These are phyloP conservation scores for Standfussiana lucernea DNA, from an alignment of 2,888 invertebrate genomes.

Conservation along the genomic window DNA sequence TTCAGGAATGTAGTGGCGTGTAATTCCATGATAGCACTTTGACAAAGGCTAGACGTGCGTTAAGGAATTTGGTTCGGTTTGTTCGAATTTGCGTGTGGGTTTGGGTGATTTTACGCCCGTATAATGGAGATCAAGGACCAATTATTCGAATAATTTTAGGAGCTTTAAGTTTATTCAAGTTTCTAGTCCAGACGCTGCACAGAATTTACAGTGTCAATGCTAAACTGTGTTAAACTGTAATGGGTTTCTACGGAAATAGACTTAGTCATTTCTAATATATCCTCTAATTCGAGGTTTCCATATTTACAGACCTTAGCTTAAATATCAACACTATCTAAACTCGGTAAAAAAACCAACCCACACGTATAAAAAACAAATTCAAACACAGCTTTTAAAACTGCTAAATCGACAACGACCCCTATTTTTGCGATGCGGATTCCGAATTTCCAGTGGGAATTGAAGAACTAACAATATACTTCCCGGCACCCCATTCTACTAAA, in stretches of 20 bases:
- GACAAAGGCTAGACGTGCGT: conserved; percentile 22
- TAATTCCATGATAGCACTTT: conserved; percentile 46
- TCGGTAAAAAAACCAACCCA: background rate
- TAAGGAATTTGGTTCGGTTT: conserved; percentile 22
- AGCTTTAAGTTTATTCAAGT: background rate
- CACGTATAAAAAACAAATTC: conserved; percentile 29
- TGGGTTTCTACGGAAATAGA: background rate
- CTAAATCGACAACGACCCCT: conserved; percentile 59
- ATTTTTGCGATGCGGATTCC: conserved; percentile 53
- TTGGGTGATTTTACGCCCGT: background rate
- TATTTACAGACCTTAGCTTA: background rate
- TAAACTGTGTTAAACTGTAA: background rate
- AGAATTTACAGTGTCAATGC: background rate
- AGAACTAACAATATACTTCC: conserved; percentile 62
- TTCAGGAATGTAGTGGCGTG: conserved; percentile 38
- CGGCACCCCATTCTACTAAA: conserved; percentile 56
- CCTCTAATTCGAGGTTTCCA: background rate
- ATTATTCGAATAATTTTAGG: background rate
- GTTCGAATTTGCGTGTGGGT: conserved; percentile 2
- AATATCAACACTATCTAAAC: background rate
- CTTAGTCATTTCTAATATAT: background rate
- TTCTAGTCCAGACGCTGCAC: background rate
- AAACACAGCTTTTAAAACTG: conserved; percentile 58
- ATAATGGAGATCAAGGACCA: too few species aligned
- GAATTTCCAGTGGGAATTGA: conserved; percentile 63